Conservation (phyloP, 2,888 invertebrate genomes). For the Hydrotaea diabolus region DNA sequence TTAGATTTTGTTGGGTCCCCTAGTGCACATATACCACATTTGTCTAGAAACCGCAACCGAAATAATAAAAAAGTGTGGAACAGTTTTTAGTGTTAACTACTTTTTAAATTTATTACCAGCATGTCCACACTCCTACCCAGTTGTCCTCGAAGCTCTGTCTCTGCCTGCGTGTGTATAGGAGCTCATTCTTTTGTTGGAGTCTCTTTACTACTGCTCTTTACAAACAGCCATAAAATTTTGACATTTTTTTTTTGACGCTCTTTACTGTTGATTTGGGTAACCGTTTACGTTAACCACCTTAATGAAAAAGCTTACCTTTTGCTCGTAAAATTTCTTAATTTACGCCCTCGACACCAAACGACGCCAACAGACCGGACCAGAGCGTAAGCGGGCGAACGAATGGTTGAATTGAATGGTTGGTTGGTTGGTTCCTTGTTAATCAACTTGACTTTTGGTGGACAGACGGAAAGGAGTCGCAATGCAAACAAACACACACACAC, state of each 20-base stretch:
- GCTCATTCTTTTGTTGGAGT: not conserved
- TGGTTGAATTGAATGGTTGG: not conserved
- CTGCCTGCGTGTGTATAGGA: no score
- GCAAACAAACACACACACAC: not conserved
- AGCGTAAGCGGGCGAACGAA: not conserved
- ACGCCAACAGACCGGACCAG: not conserved
- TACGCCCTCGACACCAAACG: slow-evolving; percentile 33
- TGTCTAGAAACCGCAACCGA: not conserved
- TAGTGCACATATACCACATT: not conserved
- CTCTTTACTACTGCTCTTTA: slow-evolving; percentile 30
- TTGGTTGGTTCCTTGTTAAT: slow-evolving; percentile 47
- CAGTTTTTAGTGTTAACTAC: not conserved
- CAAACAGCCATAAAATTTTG: slow-evolving; percentile 48
- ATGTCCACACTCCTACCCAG: not conserved
- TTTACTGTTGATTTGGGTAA: slow-evolving; percentile 15
- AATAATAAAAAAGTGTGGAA: not conserved
- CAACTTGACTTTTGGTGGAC: slow-evolving; percentile 35
- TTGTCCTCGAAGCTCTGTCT: not conserved
- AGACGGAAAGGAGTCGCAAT: slow-evolving; percentile 10
- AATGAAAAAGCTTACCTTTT: slow-evolving; percentile 39
- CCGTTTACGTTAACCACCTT: slow-evolving; percentile 20
- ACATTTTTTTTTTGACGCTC: slow-evolving; percentile 9
- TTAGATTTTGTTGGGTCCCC: not conserved
- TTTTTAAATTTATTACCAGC: slow-evolving; percentile 19
- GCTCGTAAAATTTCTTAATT: slow-evolving; percentile 55